These are phyloP conservation scores for Drosophila pseudoobscura DNA, from an alignment of 1,140 invertebrate genomes.

Conservation along the genomic window DNA sequence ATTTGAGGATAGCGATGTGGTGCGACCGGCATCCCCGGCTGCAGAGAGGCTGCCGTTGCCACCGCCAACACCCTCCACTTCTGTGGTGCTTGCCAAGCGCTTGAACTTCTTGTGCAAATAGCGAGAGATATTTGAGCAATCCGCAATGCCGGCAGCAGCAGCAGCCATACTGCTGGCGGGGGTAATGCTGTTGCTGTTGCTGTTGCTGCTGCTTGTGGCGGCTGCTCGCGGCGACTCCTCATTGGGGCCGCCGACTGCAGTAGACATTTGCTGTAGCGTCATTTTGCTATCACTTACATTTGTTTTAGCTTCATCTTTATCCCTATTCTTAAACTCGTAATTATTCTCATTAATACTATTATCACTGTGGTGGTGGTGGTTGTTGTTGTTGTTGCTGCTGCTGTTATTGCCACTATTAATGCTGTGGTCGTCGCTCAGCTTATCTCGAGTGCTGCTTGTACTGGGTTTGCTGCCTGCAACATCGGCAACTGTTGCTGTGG, in stretches of 20 bases:
- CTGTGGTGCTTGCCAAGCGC: conserved; percentile 89
- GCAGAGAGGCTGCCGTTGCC: conserved; percentile 72
- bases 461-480: conserved; percentile 56
- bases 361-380: conserved; percentile 73
- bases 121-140: conserved; percentile 85
- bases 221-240: conserved; percentile 21
- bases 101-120: conserved; percentile 97
- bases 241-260: conserved; percentile 47
- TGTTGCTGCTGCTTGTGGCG: conserved; percentile 1
- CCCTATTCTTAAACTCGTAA: conserved; percentile 75
- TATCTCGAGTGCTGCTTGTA: conserved; percentile 43
- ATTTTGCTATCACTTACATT: conserved; percentile 80
- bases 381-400: conserved; percentile 28
- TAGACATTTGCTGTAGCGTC: conserved; percentile 73
- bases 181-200: conserved; percentile 64
- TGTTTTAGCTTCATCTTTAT: conserved; percentile 75
- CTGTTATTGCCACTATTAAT: conserved; percentile 19
- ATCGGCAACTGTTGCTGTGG: conserved; percentile 31
- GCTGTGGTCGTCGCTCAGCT: conserved; percentile 43
- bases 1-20: conserved; percentile 78
- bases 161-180: conserved; percentile 43
- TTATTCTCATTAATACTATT: conserved; percentile 80
- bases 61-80: conserved; percentile 66
- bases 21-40: conserved; percentile 62
- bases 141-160: conserved; percentile 66